phyloP scores from a whole-genome alignment of 2,113 vertebrate species.

The Nothobranchius kuhntae region DNA sequence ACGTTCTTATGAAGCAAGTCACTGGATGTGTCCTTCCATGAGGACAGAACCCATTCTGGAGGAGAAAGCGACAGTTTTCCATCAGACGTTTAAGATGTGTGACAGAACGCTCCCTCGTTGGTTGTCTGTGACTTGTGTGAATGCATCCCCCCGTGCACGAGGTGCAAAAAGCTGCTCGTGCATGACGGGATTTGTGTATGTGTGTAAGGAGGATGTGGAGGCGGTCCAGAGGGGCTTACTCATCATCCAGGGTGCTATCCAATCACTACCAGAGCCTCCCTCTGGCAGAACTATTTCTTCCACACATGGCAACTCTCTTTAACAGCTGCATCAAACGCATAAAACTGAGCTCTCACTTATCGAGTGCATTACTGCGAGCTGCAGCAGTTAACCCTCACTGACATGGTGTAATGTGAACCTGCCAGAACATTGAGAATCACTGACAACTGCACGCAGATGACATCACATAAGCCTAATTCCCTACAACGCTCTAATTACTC shows the following conservation, averaged over 20 bases:
- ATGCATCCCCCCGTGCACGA: slow-evolving; percentile 20
- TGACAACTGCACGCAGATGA: slow-evolving; percentile 62
- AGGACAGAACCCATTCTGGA: slow-evolving; percentile 47
- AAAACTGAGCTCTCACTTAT: slow-evolving; percentile 27
- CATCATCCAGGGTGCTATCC: slow-evolving; percentile 59
- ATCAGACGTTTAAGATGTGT: slow-evolving; percentile 34
- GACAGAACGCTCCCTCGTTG: slow-evolving; percentile 17
- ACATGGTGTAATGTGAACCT: slow-evolving; percentile 3
- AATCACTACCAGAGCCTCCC: slow-evolving; percentile 64
- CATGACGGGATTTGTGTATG: slow-evolving; percentile 13
- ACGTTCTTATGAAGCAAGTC: slow-evolving; percentile 56
- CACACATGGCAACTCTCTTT: slow-evolving; percentile 54
- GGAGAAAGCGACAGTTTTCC: slow-evolving; percentile 26
- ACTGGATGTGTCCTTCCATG: slow-evolving; percentile 48
- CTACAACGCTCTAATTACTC: slow-evolving; percentile 70
- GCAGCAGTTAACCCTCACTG: slow-evolving; percentile 16
- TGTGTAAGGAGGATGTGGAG: slow-evolving; percentile 79
- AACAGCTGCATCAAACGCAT: slow-evolving; percentile 27
- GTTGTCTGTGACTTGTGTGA: slow-evolving; percentile 22
- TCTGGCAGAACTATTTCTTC: slow-evolving; percentile 63
- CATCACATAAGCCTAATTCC: slow-evolving; percentile 70
- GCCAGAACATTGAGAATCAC: slow-evolving; percentile 27
- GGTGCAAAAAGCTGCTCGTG: slow-evolving; percentile 23
- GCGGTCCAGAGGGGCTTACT: slow-evolving; percentile 74
- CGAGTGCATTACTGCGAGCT: slow-evolving; percentile 10